These are phyloP conservation scores for Cathartes aura DNA, from an alignment of 2,113 vertebrate genomes.

Conservation along the genomic window DNA sequence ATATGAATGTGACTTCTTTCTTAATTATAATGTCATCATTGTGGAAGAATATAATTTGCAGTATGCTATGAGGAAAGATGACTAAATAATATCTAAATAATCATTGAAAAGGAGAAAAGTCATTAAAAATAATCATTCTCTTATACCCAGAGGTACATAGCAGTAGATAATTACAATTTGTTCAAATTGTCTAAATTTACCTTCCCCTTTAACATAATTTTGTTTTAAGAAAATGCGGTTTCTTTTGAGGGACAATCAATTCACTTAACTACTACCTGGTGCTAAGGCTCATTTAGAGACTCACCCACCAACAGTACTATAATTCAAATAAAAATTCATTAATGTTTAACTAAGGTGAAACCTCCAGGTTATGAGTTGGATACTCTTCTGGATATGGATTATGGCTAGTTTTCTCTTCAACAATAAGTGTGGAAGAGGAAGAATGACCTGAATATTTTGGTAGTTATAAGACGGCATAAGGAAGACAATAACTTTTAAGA, in stretches of 20 bases:
- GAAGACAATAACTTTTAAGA: background rate
- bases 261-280: slow-evolving; percentile 47
- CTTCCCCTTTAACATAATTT: background rate
- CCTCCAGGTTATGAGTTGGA: background rate
- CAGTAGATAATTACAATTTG: slow-evolving; percentile 63
- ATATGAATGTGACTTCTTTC: slow-evolving; percentile 31
- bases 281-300: slow-evolving; percentile 13
- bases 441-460: background rate
- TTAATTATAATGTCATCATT: slow-evolving; percentile 67
- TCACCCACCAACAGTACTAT: background rate
- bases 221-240: slow-evolving; percentile 44
- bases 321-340: background rate
- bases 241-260: slow-evolving; percentile 51
- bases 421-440: background rate
- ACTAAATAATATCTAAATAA: slow-evolving; percentile 69
- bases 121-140: slow-evolving; percentile 63
- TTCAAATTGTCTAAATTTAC: slow-evolving; percentile 52
- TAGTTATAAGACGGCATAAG: background rate
- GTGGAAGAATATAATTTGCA: slow-evolving; percentile 53
- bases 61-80: slow-evolving; percentile 33
- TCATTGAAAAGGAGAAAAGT: slow-evolving; percentile 55
- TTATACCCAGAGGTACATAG: slow-evolving; percentile 4
- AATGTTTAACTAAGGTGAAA: background rate
- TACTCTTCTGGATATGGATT: background rate
- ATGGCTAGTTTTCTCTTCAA: background rate